Conservation (phyloP, 2,113 vertebrate genomes). For the Caranx ignobilis region DNA sequence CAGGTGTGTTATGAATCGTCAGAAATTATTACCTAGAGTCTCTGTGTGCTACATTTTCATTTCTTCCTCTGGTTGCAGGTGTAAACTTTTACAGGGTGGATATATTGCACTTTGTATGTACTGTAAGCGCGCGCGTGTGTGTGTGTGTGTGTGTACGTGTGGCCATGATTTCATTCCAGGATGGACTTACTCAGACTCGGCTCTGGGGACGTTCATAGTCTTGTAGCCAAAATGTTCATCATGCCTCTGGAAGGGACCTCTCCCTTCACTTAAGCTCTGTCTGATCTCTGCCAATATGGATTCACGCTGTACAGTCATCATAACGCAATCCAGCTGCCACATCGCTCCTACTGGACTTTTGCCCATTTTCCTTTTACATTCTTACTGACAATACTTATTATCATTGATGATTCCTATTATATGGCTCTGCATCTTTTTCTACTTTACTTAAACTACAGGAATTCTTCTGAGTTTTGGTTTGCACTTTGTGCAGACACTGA, state of each 20-base stretch:
- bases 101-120: not conserved
- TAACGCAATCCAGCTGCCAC: constrained; percentile 71
- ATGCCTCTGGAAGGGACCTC: constrained; percentile 69
- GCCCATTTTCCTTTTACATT: constrained; percentile 52
- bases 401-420: constrained; percentile 16
- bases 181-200: constrained; percentile 45
- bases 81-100: constrained; percentile 46
- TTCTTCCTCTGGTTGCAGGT: constrained; percentile 45
- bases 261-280: constrained; percentile 64
- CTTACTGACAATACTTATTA: constrained; percentile 61
- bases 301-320: constrained; percentile 34
- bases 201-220: constrained; percentile 36
- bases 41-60: constrained; percentile 22
- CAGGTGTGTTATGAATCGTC: not conserved
- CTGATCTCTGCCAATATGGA: constrained; percentile 62
- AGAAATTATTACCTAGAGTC: constrained; percentile 13
- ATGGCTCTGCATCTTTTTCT: constrained; percentile 20
- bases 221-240: constrained; percentile 74
- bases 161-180: constrained; percentile 46
- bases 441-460: constrained; percentile 10
- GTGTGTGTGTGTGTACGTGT: constrained; percentile 14
- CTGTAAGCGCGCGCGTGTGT: not conserved
- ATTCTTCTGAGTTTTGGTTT: constrained; percentile 10
- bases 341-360: constrained; percentile 29
- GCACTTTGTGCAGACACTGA: constrained; percentile 16